Evolutionary conservation across 2,888 invertebrate genomes (phyloP).

Genomic region (Cactoblastis cactorum): DNA sequence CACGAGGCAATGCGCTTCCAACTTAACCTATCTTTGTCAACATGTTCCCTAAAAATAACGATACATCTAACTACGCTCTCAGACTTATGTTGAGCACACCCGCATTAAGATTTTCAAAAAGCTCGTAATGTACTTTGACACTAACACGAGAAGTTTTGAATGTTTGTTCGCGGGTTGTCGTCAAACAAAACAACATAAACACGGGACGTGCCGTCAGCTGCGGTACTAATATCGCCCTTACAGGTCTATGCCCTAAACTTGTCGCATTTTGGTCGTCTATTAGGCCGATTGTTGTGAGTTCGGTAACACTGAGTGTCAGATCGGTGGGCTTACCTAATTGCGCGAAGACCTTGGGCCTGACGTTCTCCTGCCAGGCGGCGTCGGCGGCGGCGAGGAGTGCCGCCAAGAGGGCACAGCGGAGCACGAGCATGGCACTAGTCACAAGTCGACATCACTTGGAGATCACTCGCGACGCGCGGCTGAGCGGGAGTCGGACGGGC

Average conservation of each 20-base stretch:
- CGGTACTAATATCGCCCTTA: constrained; percentile 34
- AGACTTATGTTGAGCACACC: constrained; percentile 16
- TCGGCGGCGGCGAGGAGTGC: constrained; percentile 76
- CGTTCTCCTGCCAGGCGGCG: constrained; percentile 93
- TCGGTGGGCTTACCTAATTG: constrained; percentile 88
- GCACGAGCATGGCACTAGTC: constrained; percentile 77
- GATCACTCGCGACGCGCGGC: constrained; percentile 62
- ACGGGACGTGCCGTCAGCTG: constrained; percentile 38
- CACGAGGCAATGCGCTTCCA: constrained; percentile 15
- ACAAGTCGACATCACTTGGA: constrained; percentile 74
- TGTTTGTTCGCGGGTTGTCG: constrained; percentile 63
- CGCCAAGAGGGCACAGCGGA: constrained; percentile 72
- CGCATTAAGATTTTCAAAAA: constrained; percentile 25
- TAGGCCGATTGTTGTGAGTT: constrained; percentile 58
- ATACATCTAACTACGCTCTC: constrained; percentile 18
- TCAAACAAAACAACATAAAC: constrained; percentile 71
- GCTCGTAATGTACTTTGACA: constrained; percentile 46
- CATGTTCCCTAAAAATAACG: constrained; percentile 16
- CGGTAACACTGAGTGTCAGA: constrained; percentile 46
- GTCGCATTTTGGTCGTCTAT: constrained; percentile 43
- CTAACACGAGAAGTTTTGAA: constrained; percentile 59
- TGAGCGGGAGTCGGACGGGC: constrained; percentile 43
- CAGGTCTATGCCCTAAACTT: constrained; percentile 35
- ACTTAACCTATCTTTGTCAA: constrained; percentile 19
- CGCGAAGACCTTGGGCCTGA: constrained; percentile 94